Evolutionary conservation across 2,888 invertebrate genomes (phyloP).

Genomic region (Macaria notata): DNA sequence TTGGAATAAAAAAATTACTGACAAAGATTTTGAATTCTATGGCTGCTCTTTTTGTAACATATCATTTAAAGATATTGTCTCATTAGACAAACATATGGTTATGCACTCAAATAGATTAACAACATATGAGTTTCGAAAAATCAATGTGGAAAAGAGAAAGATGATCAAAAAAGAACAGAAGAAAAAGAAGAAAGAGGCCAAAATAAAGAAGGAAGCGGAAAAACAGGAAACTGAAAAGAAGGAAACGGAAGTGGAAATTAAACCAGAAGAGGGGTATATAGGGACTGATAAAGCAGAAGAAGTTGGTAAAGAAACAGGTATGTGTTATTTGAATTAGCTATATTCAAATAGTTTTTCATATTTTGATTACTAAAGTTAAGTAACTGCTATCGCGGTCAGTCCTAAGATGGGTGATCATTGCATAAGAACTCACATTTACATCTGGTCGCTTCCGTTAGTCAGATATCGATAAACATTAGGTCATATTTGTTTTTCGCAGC

Average conservation of each 20-base stretch:
- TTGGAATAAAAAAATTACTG: conserved; percentile 64
- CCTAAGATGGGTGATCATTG: no score
- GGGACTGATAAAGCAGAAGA: conserved; percentile 59
- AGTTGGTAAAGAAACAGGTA: background rate
- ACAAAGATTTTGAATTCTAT: conserved; percentile 64
- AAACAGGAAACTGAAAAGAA: no score
- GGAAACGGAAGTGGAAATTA: conserved; percentile 56
- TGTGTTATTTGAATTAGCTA: no score
- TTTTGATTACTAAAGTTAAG: no score
- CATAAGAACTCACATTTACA: no score
- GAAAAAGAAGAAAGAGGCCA: conserved; percentile 49
- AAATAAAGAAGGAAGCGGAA: conserved; percentile 40
- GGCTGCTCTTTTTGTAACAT: conserved; percentile 69
- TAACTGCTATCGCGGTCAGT: no score
- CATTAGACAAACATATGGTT: conserved; percentile 64
- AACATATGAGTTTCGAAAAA: conserved; percentile 64
- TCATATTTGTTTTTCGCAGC: no score
- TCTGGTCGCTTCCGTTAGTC: no score
- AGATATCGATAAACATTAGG: no score
- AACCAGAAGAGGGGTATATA: conserved; percentile 72
- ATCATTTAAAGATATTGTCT: conserved; percentile 49
- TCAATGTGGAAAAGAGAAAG: conserved; percentile 60
- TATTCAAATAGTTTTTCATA: no score
- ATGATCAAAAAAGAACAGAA: conserved; percentile 59
- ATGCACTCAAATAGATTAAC: conserved; percentile 67